Evolutionary conservation across 2,113 vertebrate genomes (phyloP).

Genomic region (Alaudala cheleensis): DNA sequence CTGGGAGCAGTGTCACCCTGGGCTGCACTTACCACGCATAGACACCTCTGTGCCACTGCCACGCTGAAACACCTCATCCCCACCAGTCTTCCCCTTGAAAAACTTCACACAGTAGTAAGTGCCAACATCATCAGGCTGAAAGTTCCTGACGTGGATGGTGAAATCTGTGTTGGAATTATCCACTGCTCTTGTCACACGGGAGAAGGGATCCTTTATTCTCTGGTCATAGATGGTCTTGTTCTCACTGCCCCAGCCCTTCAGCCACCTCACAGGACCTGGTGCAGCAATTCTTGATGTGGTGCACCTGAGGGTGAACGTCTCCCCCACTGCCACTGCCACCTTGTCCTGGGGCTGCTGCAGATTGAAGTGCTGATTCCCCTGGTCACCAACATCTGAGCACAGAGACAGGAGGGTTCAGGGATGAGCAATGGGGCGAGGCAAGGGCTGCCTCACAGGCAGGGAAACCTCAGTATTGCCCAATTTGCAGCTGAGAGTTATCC

Average conservation of each 20-base stretch:
- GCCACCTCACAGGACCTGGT: not conserved
- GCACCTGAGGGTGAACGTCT: not conserved
- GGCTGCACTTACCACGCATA: not conserved
- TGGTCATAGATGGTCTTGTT: not conserved
- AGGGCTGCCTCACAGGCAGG: not conserved
- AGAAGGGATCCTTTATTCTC: accelerated
- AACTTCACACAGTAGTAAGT: constrained; percentile 44
- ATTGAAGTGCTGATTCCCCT: accelerated
- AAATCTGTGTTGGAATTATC: accelerated
- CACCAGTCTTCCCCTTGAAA: accelerated
- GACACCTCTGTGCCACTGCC: not conserved
- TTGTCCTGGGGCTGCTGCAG: not conserved
- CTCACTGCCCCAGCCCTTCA: not conserved
- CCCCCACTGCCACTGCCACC: accelerated
- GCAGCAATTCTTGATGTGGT: accelerated
- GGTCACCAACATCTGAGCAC: not conserved
- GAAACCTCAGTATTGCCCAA: not conserved
- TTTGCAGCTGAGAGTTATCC: not conserved
- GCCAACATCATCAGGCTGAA: not conserved
- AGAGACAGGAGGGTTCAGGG: not conserved
- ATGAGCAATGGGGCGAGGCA: accelerated
- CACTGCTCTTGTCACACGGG: accelerated
- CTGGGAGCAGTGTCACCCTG: accelerated
- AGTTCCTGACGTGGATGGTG: not conserved
- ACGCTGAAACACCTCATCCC: accelerated